Base-by-base conservation (phyloP, 1,140 invertebrate species). In the Hyles euphorbiae region DNA sequence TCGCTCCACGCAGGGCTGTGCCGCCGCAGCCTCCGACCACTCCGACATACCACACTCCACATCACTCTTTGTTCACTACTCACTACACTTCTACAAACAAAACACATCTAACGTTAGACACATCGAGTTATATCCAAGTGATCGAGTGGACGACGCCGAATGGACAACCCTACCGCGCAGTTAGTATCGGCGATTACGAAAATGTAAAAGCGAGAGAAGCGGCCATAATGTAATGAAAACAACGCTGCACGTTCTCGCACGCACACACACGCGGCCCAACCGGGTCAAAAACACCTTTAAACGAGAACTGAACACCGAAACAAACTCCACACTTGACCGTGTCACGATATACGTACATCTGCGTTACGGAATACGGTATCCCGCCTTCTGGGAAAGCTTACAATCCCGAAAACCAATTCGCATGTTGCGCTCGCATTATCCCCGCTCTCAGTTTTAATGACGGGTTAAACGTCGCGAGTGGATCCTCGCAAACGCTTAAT, bases 281-380 rank as follows among this genome's bases (percentile, higher is more conserved):
- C 85, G 81, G 81, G 82, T 83, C 83, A 84, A 86, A 85, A 88
- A 84, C 83, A 86, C 79, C 74, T 86, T 85, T 80, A 79, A 78
- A 79, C 77, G 74, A 78, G 73, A 82, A 80, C 68, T 70, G 78
- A 84, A 78, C 79, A 74, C 76, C 80, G 81, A 81, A 86, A 86
- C 81, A 85, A 78, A 79, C 71, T 76, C 67, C 73, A 75, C 74
- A 78, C 79, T 81, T 85, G 82, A 86, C 82, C 85, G 79, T 84
- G 82, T 86, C 81, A 87, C 76, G 79, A 63, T 70, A 61, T 68
- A 67, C 67, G 71, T 73, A 73, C 83, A 86, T 84, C 85, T 87
- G 83, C 85, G 73, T 65, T 83, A 22, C 22, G 22, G 22, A 22
- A 22, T 40, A 88, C 83, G 80, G 81, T 84, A 88, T 80, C 75